Conservation (phyloP, 2,888 invertebrate genomes). For the Syrista parreyssii region DNA sequence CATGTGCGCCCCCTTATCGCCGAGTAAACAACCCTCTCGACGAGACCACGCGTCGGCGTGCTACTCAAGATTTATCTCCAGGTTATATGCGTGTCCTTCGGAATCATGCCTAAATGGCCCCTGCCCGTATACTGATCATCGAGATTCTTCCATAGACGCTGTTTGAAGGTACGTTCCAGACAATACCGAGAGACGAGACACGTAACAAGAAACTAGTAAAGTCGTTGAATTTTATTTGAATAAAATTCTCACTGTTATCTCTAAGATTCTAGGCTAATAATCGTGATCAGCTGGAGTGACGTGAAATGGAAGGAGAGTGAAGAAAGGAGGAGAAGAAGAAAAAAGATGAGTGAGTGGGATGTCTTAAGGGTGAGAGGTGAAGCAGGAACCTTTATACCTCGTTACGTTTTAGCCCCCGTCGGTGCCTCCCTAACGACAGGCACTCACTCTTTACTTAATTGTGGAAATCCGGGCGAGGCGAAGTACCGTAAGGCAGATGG, state of each 20-base stretch:
- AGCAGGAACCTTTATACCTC: conserved; percentile 27
- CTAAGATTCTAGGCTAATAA: neutral
- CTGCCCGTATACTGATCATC: neutral
- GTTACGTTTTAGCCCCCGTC: conserved; percentile 26
- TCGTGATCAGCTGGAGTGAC: neutral
- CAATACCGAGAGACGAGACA: neutral
- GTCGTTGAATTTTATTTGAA: neutral
- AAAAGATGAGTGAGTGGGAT: neutral
- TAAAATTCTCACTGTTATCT: neutral
- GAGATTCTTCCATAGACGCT: neutral
- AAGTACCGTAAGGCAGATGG: conserved; percentile 17
- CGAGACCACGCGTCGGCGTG: conserved; percentile 31
- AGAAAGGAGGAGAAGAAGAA: neutral
- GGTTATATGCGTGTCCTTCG: neutral
- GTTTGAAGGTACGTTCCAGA: neutral
- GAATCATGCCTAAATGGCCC: neutral
- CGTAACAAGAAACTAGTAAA: neutral
- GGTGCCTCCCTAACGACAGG: conserved; percentile 33
- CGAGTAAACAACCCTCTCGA: conserved; percentile 50
- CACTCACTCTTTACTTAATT: conserved; percentile 58
- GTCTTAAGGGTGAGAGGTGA: neutral
- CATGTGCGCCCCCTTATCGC: conserved; percentile 42
- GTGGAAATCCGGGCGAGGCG: conserved; percentile 50
- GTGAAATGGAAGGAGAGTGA: neutral
- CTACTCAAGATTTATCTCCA: conserved; percentile 28